Evolutionary conservation across 1,140 invertebrate species (phyloP).

Genomic region (Heterodera carotae): DNA sequence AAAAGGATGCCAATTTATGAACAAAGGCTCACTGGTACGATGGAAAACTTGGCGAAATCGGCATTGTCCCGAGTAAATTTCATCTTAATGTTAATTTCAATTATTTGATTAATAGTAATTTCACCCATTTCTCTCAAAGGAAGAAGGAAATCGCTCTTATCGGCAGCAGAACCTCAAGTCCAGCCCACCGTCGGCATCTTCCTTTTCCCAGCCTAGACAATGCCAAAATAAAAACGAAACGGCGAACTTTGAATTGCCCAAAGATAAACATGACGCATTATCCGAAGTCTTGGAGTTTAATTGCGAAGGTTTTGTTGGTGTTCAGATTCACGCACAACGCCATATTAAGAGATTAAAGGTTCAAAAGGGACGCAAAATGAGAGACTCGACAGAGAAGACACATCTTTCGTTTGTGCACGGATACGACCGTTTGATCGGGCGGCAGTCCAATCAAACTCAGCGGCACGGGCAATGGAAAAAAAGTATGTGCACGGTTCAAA

Average conservation of each 20-base stretch:
- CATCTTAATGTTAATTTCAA: background rate
- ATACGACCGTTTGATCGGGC: background rate
- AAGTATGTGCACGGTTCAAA: background rate
- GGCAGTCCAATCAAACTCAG: background rate
- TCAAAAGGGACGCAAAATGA: constrained; percentile 2
- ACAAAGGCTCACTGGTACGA: background rate
- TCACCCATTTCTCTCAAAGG: no score
- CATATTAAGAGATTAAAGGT: background rate
- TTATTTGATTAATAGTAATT: no score
- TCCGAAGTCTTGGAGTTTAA: no score
- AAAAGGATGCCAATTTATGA: background rate
- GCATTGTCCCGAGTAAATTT: background rate
- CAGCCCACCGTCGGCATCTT: background rate
- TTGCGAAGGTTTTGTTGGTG: background rate
- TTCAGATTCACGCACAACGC: background rate
- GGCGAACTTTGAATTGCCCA: background rate
- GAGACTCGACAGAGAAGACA: background rate
- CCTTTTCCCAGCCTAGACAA: background rate
- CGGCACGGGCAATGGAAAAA: background rate
- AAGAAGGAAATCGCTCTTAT: no score
- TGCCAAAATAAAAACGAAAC: background rate
- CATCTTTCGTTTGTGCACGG: background rate
- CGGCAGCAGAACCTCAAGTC: no score
- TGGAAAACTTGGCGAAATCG: background rate
- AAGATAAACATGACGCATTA: background rate